Evolutionary conservation across 2,797 vertebrate species (phyloP), one percentile per base, ranked within the genome.

Genomic region (Meda fulgida): DNA sequence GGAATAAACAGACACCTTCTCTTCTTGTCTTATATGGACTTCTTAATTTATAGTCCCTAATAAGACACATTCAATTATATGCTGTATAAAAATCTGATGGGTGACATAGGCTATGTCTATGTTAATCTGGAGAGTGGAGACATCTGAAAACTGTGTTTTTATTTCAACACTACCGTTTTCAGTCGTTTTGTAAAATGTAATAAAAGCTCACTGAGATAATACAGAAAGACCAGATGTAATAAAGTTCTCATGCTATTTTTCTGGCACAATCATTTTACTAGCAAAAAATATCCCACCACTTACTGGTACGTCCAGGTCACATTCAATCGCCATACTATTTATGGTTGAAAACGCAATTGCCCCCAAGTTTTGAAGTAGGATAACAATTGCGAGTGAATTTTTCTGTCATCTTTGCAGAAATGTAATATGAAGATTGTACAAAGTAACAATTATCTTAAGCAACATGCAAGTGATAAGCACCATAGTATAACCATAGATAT

Each of bases 1-100:
- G 29, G 48, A 75, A 53, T 75, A 75, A 75, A 75, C 18, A 14
- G n/a, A 72, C 43, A 8, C 78, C 40, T 40, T 58, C 23, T 26
- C 34, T 65, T 7, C 23, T 58, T 58, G 10, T 79, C 26, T 31
- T 38, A 46, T 23, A 26, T 70, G 67, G 34, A n/a, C 9, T 26
- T 71, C 55, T n/a, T n/a, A 55, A 29, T 58, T 16, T 70, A 26
- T 38, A 70, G n/a, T 21, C 3, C n/a, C 31, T 51, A 51, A 36
- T 38, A 23, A 40, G 48, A 69, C 46, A n/a, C n/a, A 58, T 79
- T 78, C 8, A 60, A 26, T 78, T 23, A 46, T 16, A 16, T 48
- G 46, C 46, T 16, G 46, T 48, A 48, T 16, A 48, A 16, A 48
- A 48, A 48, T 48, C 14, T 16, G 4, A 48, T 48, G 4, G 14